These are phyloP conservation scores for Harpagifer antarcticus DNA, from an alignment of 2,797 vertebrate species.

Conservation along the genomic window DNA sequence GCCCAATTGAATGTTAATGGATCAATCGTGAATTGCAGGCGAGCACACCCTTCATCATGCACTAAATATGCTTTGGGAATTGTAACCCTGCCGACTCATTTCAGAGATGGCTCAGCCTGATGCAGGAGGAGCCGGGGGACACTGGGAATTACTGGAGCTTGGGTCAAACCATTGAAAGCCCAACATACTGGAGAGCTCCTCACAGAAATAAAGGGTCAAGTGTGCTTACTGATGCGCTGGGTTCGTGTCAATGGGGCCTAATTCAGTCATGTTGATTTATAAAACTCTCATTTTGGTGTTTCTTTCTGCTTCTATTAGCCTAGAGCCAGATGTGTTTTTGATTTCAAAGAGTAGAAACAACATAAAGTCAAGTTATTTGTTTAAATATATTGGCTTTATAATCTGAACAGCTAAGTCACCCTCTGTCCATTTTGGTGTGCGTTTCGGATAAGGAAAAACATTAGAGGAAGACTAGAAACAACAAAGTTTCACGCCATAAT, in stretches of 20 bases:
- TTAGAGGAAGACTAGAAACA: not conserved
- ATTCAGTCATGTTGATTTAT: slow-evolving; percentile 16
- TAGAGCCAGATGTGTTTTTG: slow-evolving; percentile 21
- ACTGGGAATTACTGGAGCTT: slow-evolving; percentile 53
- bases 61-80: slow-evolving; percentile 67
- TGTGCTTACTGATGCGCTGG: slow-evolving; percentile 17
- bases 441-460: not conserved
- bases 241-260: slow-evolving; percentile 39
- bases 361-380: not conserved
- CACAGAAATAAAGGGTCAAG: slow-evolving; percentile 46
- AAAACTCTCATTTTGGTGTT: not conserved
- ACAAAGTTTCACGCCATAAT: not conserved
- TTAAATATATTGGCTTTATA: no score
- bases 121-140: slow-evolving; percentile 48
- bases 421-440: no score
- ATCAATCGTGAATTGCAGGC: slow-evolving; percentile 66
- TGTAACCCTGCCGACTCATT: slow-evolving; percentile 56
- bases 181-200: slow-evolving; percentile 43
- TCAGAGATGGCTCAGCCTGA: slow-evolving; percentile 61
- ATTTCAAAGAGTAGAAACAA: slow-evolving; percentile 12
- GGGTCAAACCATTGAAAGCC: slow-evolving; percentile 40
- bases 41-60: slow-evolving; percentile 60
- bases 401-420: no score
- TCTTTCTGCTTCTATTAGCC: slow-evolving; percentile 22
- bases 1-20: slow-evolving; percentile 74